phyloP scores from a whole-genome alignment of 2,113 vertebrate genomes.

The Cranoglanis bouderius region DNA sequence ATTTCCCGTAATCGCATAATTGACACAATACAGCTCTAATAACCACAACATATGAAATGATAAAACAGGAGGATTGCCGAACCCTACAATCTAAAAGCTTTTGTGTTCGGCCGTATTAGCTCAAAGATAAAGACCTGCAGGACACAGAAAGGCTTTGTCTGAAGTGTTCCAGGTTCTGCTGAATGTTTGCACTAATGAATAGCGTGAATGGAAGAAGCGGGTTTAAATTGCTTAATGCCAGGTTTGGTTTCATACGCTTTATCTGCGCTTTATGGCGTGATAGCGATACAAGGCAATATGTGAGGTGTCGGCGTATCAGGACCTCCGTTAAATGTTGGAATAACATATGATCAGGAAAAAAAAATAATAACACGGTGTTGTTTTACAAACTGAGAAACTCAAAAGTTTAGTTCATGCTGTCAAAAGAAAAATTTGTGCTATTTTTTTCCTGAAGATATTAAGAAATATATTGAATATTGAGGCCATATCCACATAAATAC shows the following conservation, averaged over 20 bases:
- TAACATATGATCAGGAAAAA: background rate
- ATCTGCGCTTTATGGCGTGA: background rate
- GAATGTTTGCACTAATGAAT: slow-evolving; percentile 33
- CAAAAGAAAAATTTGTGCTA: background rate
- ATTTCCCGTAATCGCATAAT: background rate
- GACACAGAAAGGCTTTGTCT: slow-evolving; percentile 36
- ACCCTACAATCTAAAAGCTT: slow-evolving; percentile 17
- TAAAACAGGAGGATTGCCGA: background rate
- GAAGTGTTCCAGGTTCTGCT: slow-evolving; percentile 3
- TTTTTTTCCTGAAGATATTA: background rate
- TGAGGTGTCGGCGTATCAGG: background rate
- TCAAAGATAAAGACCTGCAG: slow-evolving; percentile 27
- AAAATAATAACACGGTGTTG: background rate
- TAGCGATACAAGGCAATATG: background rate
- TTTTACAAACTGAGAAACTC: background rate
- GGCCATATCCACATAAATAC: background rate
- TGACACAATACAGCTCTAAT: slow-evolving; percentile 14
- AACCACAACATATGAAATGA: background rate
- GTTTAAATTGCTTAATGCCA: background rate
- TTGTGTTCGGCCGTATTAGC: slow-evolving; percentile 30
- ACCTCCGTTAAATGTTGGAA: background rate
- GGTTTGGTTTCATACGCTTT: background rate
- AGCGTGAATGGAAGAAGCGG: slow-evolving; percentile 1
- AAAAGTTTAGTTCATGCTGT: background rate
- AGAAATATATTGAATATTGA: background rate